A percentile compares a stretch with the other conserved stretches of the same genome.
Conservation (phyloP, 30 jellyfish, hydroid and myxozoan genomes). For the Morbakka virulenta region DNA sequence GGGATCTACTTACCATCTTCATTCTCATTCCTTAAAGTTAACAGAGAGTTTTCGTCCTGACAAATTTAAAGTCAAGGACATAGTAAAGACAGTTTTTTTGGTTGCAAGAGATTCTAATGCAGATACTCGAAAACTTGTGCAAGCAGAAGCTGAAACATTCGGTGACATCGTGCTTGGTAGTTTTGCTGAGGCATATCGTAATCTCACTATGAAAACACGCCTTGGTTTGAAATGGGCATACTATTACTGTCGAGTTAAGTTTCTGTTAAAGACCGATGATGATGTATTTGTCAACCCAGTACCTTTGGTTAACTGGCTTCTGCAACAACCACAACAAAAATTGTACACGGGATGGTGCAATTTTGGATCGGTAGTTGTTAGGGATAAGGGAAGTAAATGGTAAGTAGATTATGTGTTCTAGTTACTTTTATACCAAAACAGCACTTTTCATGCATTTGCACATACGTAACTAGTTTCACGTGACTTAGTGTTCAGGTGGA, state of each 20-base stretch:
- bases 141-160: conserved; percentile 45
- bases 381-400: conserved; percentile 86
- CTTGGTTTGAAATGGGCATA: conserved; percentile 91
- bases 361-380: conserved; percentile 78
- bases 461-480: not conserved
- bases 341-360: conserved; percentile 90
- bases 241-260: conserved; percentile 57
- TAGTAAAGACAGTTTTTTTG: conserved; percentile 64
- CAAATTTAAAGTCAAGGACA: conserved; percentile 12
- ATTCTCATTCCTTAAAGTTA: not conserved
- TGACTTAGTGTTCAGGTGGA: no score
- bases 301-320: conserved; percentile 71
- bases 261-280: conserved; percentile 85
- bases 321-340: conserved; percentile 32
- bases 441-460: not conserved
- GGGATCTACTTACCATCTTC: conserved; percentile 40
- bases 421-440: not conserved
- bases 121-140: conserved; percentile 12
- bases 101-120: conserved; percentile 52
- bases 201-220: conserved; percentile 75
- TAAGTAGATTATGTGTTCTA: not conserved
- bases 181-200: conserved; percentile 68
- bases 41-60: conserved; percentile 2
- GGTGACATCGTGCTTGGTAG: conserved; percentile 86
- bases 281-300: conserved; percentile 81